Evolutionary conservation across 2,113 vertebrate genomes (phyloP).

Genomic region (Rhipidura dahli): DNA sequence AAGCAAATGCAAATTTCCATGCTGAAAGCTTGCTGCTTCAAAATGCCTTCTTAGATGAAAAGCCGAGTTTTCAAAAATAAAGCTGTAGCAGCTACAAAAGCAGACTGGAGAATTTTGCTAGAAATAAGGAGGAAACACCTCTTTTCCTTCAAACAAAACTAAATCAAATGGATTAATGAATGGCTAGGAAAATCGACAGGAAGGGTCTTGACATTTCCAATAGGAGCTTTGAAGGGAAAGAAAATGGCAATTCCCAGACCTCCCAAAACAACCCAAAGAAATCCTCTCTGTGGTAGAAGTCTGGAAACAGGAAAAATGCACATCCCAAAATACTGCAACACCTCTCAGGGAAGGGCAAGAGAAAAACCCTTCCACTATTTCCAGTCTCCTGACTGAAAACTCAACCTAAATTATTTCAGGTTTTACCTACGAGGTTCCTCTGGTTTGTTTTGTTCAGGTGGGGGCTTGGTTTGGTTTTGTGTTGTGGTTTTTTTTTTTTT

Average conservation of each 20-base stretch:
- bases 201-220: background rate
- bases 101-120: background rate
- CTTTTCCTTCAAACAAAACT: background rate
- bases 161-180: background rate
- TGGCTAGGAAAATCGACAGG: background rate
- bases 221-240: background rate
- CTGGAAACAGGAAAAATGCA: background rate
- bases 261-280: background rate
- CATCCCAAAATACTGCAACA: background rate
- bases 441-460: background rate
- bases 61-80: background rate
- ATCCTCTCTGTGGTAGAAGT: background rate
- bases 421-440: background rate
- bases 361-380: background rate
- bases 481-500: too few relatives aligned
- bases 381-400: background rate
- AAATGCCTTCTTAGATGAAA: background rate
- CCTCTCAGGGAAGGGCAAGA: background rate
- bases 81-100: background rate
- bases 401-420: background rate
- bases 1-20: background rate
- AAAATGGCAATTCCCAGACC: background rate
- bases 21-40: background rate
- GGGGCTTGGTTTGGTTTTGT: background rate
- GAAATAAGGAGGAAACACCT: background rate